A percentile compares a stretch with the other conserved stretches of the same genome.
Conservation (phyloP, 2,888 invertebrate species). For the Drosophila atripex region DNA sequence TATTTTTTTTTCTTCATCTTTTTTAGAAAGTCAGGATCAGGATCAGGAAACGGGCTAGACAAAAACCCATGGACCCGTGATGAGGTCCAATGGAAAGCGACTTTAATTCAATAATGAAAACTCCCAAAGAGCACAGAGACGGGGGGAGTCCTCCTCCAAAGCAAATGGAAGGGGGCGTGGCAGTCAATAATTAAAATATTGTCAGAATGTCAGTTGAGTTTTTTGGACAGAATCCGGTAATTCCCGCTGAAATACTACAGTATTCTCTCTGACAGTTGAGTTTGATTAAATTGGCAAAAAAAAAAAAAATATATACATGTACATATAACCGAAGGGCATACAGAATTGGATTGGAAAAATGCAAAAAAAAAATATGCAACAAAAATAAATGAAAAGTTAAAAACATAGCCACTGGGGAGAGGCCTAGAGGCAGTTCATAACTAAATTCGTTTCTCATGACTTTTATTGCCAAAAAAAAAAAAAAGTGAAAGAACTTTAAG, state of each 20-base stretch:
- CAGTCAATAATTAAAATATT: conserved; percentile 30
- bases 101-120: conserved; percentile 31
- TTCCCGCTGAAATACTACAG: conserved; percentile 18
- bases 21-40: not conserved
- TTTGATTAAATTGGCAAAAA: conserved; percentile 39
- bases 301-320: conserved; percentile 2
- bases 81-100: not conserved
- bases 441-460: too few relatives aligned
- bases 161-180: conserved; percentile 10
- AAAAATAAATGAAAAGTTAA: not conserved
- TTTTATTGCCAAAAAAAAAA: too few relatives aligned
- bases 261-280: conserved; percentile 5
- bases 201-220: not conserved
- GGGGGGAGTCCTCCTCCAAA: too few relatives aligned
- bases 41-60: not conserved
- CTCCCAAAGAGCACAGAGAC: not conserved
- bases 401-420: too few relatives aligned
- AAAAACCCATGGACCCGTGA: conserved; percentile 17
- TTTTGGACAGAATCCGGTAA: conserved; percentile 9
- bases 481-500: too few relatives aligned
- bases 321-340: conserved; percentile 2
- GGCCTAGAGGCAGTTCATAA: too few relatives aligned
- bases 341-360: not conserved
- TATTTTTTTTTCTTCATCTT: not conserved
- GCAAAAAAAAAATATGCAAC: not conserved